These are phyloP conservation scores for Elaeidobius kamerunicus DNA, from an alignment of 2,888 invertebrate genomes.

Conservation along the genomic window DNA sequence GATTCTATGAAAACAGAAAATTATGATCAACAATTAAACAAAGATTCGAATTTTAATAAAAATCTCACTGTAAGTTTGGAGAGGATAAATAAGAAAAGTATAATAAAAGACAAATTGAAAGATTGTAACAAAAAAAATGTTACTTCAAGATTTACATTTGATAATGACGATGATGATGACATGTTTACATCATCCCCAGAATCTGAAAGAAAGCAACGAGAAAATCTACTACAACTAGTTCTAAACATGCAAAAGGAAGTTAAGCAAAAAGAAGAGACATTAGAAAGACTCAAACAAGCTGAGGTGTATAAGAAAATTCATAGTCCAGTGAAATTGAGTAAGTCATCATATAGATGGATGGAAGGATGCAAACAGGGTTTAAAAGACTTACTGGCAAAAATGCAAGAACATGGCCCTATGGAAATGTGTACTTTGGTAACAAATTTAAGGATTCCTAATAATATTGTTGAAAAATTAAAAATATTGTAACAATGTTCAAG, in stretches of 20 bases:
- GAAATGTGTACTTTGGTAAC: conserved; percentile 17
- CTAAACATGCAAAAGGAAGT: conserved; percentile 11
- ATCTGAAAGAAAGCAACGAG: conserved; percentile 16
- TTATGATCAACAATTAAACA: no score
- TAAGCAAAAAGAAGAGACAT: conserved; percentile 15
- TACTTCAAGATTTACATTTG: background rate
- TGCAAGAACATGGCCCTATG: conserved; percentile 22
- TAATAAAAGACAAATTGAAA: background rate
- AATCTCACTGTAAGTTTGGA: conserved; percentile 7
- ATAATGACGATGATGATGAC: conserved; percentile 22
- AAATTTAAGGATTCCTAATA: conserved; percentile 16
- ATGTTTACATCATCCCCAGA: conserved; percentile 21
- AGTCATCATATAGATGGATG: conserved; percentile 15
- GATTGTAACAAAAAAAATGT: background rate
- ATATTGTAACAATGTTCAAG: conserved; percentile 3
- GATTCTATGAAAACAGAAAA: background rate
- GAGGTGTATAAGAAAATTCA: conserved; percentile 23
- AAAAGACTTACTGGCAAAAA: conserved; percentile 13
- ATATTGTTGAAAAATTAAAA: conserved; percentile 18
- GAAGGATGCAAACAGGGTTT: conserved; percentile 14
- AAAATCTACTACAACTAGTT: conserved; percentile 17
- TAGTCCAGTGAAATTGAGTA: conserved; percentile 10
- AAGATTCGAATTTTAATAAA: background rate
- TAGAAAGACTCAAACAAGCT: conserved; percentile 20
- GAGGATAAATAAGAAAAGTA: background rate